Conservation (phyloP, 2,113 vertebrate species). For the Hemibagrus wyckioides region DNA sequence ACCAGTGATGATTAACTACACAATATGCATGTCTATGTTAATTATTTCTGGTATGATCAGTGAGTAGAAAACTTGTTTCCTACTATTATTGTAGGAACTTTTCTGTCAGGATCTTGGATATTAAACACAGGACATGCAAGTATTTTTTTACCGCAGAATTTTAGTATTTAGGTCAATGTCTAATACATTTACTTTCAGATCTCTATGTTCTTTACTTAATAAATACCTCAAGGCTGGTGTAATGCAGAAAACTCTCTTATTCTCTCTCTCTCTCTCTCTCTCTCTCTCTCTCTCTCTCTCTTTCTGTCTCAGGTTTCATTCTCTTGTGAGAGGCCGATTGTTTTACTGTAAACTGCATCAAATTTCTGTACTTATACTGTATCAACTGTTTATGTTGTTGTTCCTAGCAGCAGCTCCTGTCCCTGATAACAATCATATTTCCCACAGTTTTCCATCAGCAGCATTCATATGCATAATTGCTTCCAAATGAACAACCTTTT, state of each 20-base stretch:
- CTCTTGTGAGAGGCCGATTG: neutral
- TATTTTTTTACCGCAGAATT: neutral
- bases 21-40: neutral
- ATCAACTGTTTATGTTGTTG: neutral
- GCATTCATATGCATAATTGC: neutral
- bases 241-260: neutral
- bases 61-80: neutral
- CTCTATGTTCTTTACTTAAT: neutral
- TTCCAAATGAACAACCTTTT: neutral
- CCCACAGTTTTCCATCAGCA: neutral
- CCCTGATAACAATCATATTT: constrained; percentile 1
- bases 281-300: neutral
- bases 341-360: neutral
- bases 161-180: neutral
- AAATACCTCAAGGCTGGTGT: neutral
- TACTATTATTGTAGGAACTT: neutral
- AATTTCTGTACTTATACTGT: neutral
- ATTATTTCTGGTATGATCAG: neutral
- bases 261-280: neutral
- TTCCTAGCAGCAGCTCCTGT: neutral
- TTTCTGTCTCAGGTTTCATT: neutral
- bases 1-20: neutral
- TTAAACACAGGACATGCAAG: neutral
- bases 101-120: neutral
- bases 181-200: neutral